Base-by-base conservation (phyloP, 2,888 invertebrate species). In the Melolontha melolontha region DNA sequence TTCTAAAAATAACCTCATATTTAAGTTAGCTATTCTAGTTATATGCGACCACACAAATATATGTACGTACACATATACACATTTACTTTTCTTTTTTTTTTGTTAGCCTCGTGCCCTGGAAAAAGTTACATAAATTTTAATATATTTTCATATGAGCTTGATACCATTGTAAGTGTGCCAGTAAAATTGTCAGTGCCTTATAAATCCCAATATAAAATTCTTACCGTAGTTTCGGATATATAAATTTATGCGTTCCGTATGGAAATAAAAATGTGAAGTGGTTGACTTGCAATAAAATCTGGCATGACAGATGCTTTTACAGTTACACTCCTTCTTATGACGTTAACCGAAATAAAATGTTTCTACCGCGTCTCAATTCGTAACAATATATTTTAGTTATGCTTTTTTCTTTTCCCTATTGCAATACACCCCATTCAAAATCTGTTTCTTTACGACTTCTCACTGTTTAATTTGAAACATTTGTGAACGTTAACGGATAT, bases 241-340 rank as follows among this genome's bases (percentile, higher is more conserved):
- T 59, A 69, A 69, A 69, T 69, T 69, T 69, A 66, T 66, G 62
- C 55, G 54, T 59, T 65, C 66, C 62, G 52, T 54, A 64, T 65
- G 69, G 59, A 64, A 65, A 66, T 69, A 66, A 66, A 69, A 69
- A 69, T 66, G 65, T 69, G 69, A 69, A 69, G 66, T 69, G 69
- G 69, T 70, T 70, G 72, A 72, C 70, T 72, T 70, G 68, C 66
- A 72, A 72, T 72, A 72, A 72, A 72, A 73, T 72, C 70, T 69
- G 69, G 68, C 70, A 70, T 74, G 74, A 74, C 74, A 73, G 73
- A 74, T 75, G 74, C 72, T 72, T 71, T 71, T 67, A 69, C 67
- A 70, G 73, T 73, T 73, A 75, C 73, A 74, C 72, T 71, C 67
- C 71, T 68, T 68, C 68, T 71, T 73, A 70, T 68, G 73, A 74